Percentiles rank a stretch among this genome's conserved stretches.
These are phyloP conservation scores for Heteromormyrus szaboi DNA, from an alignment of 2,797 vertebrate genomes.

Conservation along the genomic window DNA sequence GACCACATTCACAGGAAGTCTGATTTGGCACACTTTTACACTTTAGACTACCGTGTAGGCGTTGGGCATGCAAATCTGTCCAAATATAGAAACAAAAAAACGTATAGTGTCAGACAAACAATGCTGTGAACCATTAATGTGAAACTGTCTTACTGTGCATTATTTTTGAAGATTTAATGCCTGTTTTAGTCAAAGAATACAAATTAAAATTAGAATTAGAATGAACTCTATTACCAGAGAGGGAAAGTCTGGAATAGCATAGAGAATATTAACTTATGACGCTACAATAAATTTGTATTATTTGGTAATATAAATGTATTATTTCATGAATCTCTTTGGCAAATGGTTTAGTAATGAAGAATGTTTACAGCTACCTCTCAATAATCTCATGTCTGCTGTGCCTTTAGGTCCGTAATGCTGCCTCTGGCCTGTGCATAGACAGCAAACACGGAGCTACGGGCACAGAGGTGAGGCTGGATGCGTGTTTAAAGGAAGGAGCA, in stretches of 20 bases:
- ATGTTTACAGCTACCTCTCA: neutral
- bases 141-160: neutral
- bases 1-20: neutral
- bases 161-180: neutral
- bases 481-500: conserved; percentile 77
- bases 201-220: neutral
- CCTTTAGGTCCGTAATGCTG: conserved; percentile 65
- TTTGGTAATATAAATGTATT: neutral
- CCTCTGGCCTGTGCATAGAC: conserved; percentile 76
- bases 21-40: neutral
- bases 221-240: neutral
- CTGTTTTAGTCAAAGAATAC: neutral
- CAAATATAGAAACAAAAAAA: neutral
- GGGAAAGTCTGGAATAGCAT: neutral
- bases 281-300: neutral
- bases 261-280: neutral
- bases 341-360: neutral
- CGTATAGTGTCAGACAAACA: neutral
- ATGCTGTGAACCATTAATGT: neutral
- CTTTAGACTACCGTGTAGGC: neutral
- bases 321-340: neutral
- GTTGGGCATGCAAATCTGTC: neutral
- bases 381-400: neutral
- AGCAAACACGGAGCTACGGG: conserved; percentile 77
- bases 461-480: conserved; percentile 72